Conservation (phyloP, 2,797 vertebrate genomes). For the Clarias platycephalus region DNA sequence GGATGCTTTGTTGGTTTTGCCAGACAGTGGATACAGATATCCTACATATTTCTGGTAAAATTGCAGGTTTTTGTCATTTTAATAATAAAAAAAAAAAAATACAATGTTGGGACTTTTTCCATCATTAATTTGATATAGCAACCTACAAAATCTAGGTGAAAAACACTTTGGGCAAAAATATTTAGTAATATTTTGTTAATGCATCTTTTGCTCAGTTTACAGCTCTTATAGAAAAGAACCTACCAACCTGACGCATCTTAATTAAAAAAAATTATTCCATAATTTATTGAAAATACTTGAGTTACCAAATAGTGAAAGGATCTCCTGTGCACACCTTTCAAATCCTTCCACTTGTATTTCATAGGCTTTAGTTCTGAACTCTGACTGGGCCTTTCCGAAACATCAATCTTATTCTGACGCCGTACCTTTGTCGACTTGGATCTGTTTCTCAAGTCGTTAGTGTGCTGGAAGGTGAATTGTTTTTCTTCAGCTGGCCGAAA, state of each 20-base stretch:
- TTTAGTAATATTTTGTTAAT: not conserved
- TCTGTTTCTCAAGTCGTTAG: not conserved
- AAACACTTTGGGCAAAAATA: not conserved
- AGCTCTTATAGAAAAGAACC: not conserved
- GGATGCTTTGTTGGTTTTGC: not conserved
- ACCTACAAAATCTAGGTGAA: not conserved
- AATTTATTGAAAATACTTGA: not conserved
- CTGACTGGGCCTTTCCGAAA: not conserved
- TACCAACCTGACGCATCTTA: not conserved
- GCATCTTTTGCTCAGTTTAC: not conserved
- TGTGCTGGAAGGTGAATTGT: not conserved
- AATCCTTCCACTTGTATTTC: not conserved
- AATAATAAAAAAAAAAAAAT: not conserved
- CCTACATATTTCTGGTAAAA: not conserved
- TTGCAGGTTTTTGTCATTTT: not conserved
- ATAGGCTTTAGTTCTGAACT: not conserved
- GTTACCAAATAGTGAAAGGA: not conserved
- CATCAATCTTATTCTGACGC: not conserved
- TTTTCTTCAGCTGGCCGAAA: not conserved
- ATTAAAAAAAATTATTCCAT: not conserved
- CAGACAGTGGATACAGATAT: not conserved
- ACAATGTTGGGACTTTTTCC: not conserved
- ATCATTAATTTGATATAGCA: not conserved
- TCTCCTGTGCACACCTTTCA: not conserved
- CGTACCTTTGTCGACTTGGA: not conserved